phyloP scores from a whole-genome alignment of 2,797 vertebrate genomes.

The Semaprochilodus insignis region DNA sequence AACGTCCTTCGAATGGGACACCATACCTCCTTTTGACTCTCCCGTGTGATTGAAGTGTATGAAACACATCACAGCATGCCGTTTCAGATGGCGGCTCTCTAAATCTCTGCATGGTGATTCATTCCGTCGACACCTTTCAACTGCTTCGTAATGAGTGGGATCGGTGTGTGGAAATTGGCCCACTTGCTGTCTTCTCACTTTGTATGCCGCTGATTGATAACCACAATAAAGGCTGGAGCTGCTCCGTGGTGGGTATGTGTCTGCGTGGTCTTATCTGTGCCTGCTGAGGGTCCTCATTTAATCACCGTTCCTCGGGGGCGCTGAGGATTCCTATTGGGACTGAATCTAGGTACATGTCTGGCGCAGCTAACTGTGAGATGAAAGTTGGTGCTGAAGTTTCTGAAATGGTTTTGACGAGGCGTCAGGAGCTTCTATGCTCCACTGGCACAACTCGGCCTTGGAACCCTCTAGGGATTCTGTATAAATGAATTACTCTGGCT shows the following conservation, averaged over 20 bases:
- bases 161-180: constrained; percentile 52
- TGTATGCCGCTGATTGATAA: constrained; percentile 60
- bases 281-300: constrained; percentile 19
- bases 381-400: constrained; percentile 28
- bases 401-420: constrained; percentile 4
- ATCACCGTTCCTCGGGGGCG: constrained; percentile 19
- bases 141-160: constrained; percentile 53
- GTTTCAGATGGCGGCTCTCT: constrained; percentile 58
- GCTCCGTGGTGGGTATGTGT: constrained; percentile 42
- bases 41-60: constrained; percentile 55
- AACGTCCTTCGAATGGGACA: constrained; percentile 14
- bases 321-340: constrained; percentile 37
- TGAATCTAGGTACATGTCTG: constrained; percentile 10
- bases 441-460: background rate
- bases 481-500: background rate
- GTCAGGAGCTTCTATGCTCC: background rate
- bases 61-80: constrained; percentile 56
- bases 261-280: constrained; percentile 29
- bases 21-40: background rate
- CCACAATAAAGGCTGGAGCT: constrained; percentile 58
- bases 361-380: constrained; percentile 17
- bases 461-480: background rate
- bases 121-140: constrained; percentile 50
- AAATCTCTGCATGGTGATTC: constrained; percentile 56
- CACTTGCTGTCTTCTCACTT: constrained; percentile 56